phyloP scores from a whole-genome alignment of 1,140 invertebrate species.

The Pachypeltis micranthus region DNA sequence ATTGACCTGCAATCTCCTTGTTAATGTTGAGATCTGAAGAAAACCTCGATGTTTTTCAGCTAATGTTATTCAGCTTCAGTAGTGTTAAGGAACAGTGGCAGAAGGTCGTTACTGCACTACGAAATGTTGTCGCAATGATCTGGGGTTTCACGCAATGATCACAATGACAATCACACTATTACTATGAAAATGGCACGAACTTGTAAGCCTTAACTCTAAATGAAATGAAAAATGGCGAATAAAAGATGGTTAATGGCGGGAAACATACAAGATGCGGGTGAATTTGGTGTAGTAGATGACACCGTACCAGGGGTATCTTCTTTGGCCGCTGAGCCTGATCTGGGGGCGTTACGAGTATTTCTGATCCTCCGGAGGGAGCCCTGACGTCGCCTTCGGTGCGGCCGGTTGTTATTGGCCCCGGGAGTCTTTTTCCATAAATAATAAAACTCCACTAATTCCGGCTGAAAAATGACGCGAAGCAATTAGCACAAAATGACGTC shows the following conservation, averaged over 20 bases:
- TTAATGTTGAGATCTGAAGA: too few relatives aligned
- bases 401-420: constrained; percentile 86
- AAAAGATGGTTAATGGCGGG: neutral
- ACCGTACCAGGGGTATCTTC: constrained; percentile 35
- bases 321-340: constrained; percentile 49
- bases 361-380: constrained; percentile 79
- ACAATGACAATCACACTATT: too few relatives aligned
- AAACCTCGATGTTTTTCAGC: too few relatives aligned
- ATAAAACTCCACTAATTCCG: constrained; percentile 95
- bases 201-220: too few relatives aligned
- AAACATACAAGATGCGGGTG: constrained; percentile 12
- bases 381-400: constrained; percentile 71
- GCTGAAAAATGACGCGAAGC: constrained; percentile 45
- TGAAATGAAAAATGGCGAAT: constrained; percentile 5
- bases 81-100: too few relatives aligned
- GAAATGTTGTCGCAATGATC: too few relatives aligned
- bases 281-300: neutral
- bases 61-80: too few relatives aligned
- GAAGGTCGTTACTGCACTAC: too few relatives aligned
- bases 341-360: constrained; percentile 54
- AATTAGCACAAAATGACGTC: too few relatives aligned
- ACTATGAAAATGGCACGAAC: too few relatives aligned
- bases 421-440: constrained; percentile 99
- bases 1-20: too few relatives aligned
- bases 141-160: too few relatives aligned